Evolutionary conservation across 2,888 invertebrate species (phyloP).

Genomic region (Perizoma flavofasciatum): DNA sequence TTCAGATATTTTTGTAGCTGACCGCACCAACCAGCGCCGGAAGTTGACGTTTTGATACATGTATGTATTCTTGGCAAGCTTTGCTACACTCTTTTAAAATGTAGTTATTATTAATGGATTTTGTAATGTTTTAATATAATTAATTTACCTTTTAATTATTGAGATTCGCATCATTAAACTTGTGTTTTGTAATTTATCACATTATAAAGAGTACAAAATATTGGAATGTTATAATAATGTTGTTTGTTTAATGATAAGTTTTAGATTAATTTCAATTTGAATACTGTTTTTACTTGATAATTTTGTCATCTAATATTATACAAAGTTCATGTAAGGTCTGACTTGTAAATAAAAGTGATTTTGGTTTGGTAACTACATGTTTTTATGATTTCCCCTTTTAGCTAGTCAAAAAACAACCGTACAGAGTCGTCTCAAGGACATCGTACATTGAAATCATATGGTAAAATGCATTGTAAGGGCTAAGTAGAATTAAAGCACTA

Average conservation of each 20-base stretch:
- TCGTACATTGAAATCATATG: no score
- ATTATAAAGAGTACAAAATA: constrained; percentile 83
- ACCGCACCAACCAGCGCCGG: constrained; percentile 45
- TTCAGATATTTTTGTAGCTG: constrained; percentile 40
- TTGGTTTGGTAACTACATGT: constrained; percentile 71
- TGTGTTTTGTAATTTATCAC: constrained; percentile 82
- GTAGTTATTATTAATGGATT: constrained; percentile 75
- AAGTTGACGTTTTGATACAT: constrained; percentile 63
- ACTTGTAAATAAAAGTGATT: constrained; percentile 82
- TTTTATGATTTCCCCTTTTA: constrained; percentile 20
- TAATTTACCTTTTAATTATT: constrained; percentile 81
- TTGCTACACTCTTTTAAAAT: constrained; percentile 78
- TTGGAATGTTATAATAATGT: constrained; percentile 83
- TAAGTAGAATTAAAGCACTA: no score
- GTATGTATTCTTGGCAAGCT: constrained; percentile 68
- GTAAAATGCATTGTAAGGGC: no score
- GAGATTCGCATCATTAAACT: constrained; percentile 70
- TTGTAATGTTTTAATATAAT: constrained; percentile 81
- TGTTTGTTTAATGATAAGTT: constrained; percentile 79
- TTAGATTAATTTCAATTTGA: constrained; percentile 80
- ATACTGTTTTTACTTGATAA: constrained; percentile 73
- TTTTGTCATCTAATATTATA: constrained; percentile 75
- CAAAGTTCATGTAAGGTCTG: constrained; percentile 73
- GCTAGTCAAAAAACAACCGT: no score
- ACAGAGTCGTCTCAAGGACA: no score